Percentiles rank a stretch among this genome's conserved stretches.
Evolutionary conservation across 2,113 vertebrate species (phyloP).

Genomic region (Vidua macroura): DNA sequence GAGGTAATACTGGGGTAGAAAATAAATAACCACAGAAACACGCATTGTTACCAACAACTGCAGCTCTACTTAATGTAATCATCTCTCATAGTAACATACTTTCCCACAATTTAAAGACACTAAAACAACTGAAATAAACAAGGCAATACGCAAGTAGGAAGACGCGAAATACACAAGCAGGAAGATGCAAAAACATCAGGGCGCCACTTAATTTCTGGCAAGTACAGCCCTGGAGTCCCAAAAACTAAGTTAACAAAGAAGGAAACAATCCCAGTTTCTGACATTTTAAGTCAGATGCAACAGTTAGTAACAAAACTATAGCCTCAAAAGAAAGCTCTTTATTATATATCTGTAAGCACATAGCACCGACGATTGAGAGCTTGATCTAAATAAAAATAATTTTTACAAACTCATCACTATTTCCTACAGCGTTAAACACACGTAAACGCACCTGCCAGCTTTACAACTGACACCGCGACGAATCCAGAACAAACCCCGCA

Average conservation of each 20-base stretch:
- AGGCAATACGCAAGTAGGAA: neutral
- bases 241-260: constrained; percentile 25
- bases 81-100: fast-evolving
- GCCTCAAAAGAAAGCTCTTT: neutral
- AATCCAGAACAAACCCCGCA: neutral
- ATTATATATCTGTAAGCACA: neutral
- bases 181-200: neutral
- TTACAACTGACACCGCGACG: neutral
- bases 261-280: neutral
- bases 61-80: neutral
- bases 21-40: neutral
- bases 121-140: neutral
- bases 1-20: neutral
- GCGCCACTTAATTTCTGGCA: neutral
- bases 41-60: neutral
- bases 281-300: neutral
- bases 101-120: neutral
- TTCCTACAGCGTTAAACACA: constrained; percentile 49
- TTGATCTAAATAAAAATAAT: neutral
- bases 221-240: neutral
- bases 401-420: neutral
- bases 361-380: fast-evolving
- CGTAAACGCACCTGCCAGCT: constrained; percentile 36
- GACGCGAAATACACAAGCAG: neutral
- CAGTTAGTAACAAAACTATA: neutral